Evolutionary conservation across 2,113 vertebrate species (phyloP).

Genomic region (Corythoichthys haematopterus): DNA sequence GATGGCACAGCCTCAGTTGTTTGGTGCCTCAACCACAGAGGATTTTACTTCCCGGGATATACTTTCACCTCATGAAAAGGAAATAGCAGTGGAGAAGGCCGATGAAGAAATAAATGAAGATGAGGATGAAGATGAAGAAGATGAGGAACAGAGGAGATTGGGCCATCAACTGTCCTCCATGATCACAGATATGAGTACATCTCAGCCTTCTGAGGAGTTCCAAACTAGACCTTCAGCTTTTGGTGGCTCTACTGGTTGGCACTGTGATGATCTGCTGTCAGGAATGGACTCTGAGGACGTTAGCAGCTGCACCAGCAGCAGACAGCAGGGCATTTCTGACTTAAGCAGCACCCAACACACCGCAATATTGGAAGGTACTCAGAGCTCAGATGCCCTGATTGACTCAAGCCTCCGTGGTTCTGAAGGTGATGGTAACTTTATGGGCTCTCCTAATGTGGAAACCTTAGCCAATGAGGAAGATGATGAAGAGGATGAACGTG

Average conservation of each 20-base stretch:
- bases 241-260: conserved; percentile 46
- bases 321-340: conserved; percentile 56
- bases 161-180: conserved; percentile 53
- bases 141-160: conserved; percentile 61
- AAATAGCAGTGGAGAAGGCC: conserved; percentile 72
- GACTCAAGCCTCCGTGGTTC: conserved; percentile 65
- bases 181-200: conserved; percentile 51
- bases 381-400: conserved; percentile 62
- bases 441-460: conserved; percentile 72
- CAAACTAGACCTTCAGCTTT: conserved; percentile 48
- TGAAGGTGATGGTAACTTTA: conserved; percentile 63
- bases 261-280: conserved; percentile 54
- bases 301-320: conserved; percentile 63
- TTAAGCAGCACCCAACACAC: conserved; percentile 65
- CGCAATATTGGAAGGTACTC: conserved; percentile 57
- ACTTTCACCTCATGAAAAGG: conserved; percentile 55
- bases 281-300: conserved; percentile 64
- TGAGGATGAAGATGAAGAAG: conserved; percentile 54
- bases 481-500: conserved; percentile 61
- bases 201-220: conserved; percentile 60
- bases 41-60: conserved; percentile 32
- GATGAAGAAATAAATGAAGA: conserved; percentile 77
- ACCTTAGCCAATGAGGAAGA: conserved; percentile 70
- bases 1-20: conserved; percentile 30
- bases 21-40: conserved; percentile 29